Evolutionary conservation across 2,888 invertebrate species (phyloP).

Genomic region (Drosophila eohydei): DNA sequence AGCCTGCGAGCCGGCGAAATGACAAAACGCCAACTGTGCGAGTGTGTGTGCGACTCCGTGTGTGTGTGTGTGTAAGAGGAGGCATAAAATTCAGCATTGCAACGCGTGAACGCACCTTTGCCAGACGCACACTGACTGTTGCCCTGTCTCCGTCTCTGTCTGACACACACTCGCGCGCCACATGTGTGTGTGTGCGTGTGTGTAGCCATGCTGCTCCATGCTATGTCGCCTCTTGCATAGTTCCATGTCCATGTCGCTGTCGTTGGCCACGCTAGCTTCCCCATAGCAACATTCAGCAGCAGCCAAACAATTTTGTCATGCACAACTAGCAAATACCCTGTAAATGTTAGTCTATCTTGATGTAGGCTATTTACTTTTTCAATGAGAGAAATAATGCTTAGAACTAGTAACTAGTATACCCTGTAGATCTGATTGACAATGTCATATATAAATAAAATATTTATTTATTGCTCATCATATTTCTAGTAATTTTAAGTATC

Average conservation of each 20-base stretch:
- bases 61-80: slow-evolving; percentile 14
- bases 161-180: slow-evolving; percentile 25
- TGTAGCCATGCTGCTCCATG: slow-evolving; percentile 38
- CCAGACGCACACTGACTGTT: slow-evolving; percentile 24
- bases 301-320: neutral
- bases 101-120: slow-evolving; percentile 79
- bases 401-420: no score
- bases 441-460: no score
- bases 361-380: neutral
- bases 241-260: slow-evolving; percentile 69
- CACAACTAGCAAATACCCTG: slow-evolving; percentile 17
- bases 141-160: slow-evolving; percentile 13
- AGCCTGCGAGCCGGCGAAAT: slow-evolving; percentile 39
- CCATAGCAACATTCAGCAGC: slow-evolving; percentile 52
- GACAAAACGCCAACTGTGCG: slow-evolving; percentile 38
- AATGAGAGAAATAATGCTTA: neutral
- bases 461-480: no score
- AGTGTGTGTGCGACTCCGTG: slow-evolving; percentile 13
- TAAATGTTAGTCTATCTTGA: neutral
- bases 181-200: slow-evolving; percentile 35
- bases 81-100: slow-evolving; percentile 64
- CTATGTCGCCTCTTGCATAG: slow-evolving; percentile 73
- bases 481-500: no score
- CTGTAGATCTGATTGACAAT: no score
- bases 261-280: slow-evolving; percentile 46